Percentiles rank a stretch among this genome's conserved stretches.
These are phyloP conservation scores for Augochlorella aurata DNA, from an alignment of 2,888 invertebrate genomes.

Conservation along the genomic window DNA sequence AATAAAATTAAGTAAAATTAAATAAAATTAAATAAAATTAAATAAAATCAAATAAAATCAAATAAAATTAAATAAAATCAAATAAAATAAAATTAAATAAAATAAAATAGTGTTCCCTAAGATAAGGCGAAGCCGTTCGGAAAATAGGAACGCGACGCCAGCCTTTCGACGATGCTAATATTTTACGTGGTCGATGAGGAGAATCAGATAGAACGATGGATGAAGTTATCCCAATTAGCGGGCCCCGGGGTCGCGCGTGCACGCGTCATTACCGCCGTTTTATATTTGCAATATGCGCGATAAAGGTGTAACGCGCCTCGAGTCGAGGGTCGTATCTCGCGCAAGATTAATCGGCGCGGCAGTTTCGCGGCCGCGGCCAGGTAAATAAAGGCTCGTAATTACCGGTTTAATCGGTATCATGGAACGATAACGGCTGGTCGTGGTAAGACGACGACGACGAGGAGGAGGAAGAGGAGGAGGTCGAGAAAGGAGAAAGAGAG, in stretches of 20 bases:
- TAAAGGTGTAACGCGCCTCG: slow-evolving; percentile 16
- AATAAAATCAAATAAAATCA: too few species aligned
- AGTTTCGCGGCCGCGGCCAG: background rate
- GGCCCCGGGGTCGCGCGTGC: background rate
- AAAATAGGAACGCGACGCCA: too few species aligned
- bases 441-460: too few species aligned
- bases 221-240: slow-evolving; percentile 28
- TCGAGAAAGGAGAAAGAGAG: background rate
- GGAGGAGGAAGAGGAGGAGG: background rate
- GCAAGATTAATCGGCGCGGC: slow-evolving; percentile 37
- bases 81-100: too few species aligned
- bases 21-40: too few species aligned
- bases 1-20: too few species aligned
- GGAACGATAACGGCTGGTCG: slow-evolving; percentile 9
- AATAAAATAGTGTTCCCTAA: too few species aligned
- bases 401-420: slow-evolving; percentile 23
- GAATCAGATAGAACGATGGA: slow-evolving; percentile 3
- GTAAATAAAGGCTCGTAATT: slow-evolving; percentile 35
- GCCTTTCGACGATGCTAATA: too few species aligned
- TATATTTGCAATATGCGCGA: slow-evolving; percentile 24
- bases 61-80: too few species aligned
- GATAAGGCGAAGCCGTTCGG: too few species aligned
- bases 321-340: slow-evolving; percentile 36
- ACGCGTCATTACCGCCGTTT: slow-evolving; percentile 10
- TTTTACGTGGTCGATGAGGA: too few species aligned